Evolutionary conservation across 2,797 vertebrate species (phyloP), one percentile per base, ranked within the genome.

Genomic region (Phataginus tricuspis): DNA sequence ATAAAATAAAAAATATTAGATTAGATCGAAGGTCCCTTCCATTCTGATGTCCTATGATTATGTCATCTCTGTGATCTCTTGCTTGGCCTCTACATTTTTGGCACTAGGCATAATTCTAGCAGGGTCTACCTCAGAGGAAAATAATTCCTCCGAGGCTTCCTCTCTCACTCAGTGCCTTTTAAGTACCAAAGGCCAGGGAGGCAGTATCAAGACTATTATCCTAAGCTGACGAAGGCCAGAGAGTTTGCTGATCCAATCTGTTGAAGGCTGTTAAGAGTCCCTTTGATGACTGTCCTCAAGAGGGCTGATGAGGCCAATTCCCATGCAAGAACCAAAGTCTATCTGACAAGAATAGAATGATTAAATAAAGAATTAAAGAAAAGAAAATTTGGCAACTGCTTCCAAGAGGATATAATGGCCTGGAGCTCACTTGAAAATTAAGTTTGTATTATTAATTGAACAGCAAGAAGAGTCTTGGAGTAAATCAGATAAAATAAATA

Each of bases 401-500:
- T 96, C 42, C 14, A 83, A 94, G 89, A 96, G 8, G 12, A 19
- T 90, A 69, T 42, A 59, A 15, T 93, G 39, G 49, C 92, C 82
- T 95, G 42, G n/a, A 94, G 92, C 68, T 92, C 94, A 63, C 75
- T 86, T 90, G 90, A 37, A 96, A 97, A 97, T 96, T 92, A 96
- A 93, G 61, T 96, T 97, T 96, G 45, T 93, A 92, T 96, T 90
- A 88, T 94, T 96, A 97, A 97, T 95, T 96, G 82, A 95, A 97
- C 96, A 57, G 37, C 49, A 80, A 93, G 59, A 97, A 86, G 64
- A 95, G 25, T 55, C 75, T 95, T 92, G 39, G 25, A 96, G 94
- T 94, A 92, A 88, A 96, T 93, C 82, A 93, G 78, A 96, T 93
- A 72, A 94, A 95, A 94, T 88, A 92, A 96, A 86, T 87, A 96